These are phyloP conservation scores for Eunapius fragilis DNA, from an alignment of 37 sponge, comb jelly and placozoan species.

Conservation along the genomic window DNA sequence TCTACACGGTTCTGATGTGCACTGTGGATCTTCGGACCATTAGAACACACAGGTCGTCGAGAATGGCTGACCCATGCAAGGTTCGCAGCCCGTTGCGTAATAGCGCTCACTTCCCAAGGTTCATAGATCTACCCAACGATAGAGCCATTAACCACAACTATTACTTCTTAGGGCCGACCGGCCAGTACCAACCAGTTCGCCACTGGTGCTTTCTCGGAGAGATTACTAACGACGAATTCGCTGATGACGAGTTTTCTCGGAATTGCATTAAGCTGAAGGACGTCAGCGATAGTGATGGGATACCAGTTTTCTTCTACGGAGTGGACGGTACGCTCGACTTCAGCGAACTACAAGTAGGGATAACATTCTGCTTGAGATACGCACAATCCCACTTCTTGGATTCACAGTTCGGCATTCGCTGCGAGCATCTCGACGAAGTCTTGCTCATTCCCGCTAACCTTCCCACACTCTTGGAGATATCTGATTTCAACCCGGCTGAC, in stretches of 20 bases:
- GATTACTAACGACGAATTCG: constrained; percentile 37
- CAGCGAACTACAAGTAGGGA: constrained; percentile 10
- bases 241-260: constrained; percentile 13
- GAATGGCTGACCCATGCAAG: neutral
- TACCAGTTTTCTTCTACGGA: constrained; percentile 61
- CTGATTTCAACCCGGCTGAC: constrained; percentile 1
- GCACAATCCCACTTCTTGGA: constrained; percentile 54
- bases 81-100: neutral
- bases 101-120: neutral
- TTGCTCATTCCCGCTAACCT: constrained; percentile 24
- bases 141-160: neutral
- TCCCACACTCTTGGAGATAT: constrained; percentile 20
- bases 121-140: neutral
- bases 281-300: constrained; percentile 5
- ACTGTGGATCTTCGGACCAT: neutral
- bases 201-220: constrained; percentile 59
- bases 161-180: neutral
- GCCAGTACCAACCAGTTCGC: neutral
- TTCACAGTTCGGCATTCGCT: constrained; percentile 30
- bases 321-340: constrained; percentile 41
- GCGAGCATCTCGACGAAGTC: constrained; percentile 33
- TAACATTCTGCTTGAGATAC: constrained; percentile 18
- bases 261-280: constrained; percentile 29
- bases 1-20: neutral
- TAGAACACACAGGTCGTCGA: neutral